A percentile compares a stretch with the other conserved stretches of the same genome.
Conservation (phyloP, 2,888 invertebrate species). For the Melanotus villosus region DNA sequence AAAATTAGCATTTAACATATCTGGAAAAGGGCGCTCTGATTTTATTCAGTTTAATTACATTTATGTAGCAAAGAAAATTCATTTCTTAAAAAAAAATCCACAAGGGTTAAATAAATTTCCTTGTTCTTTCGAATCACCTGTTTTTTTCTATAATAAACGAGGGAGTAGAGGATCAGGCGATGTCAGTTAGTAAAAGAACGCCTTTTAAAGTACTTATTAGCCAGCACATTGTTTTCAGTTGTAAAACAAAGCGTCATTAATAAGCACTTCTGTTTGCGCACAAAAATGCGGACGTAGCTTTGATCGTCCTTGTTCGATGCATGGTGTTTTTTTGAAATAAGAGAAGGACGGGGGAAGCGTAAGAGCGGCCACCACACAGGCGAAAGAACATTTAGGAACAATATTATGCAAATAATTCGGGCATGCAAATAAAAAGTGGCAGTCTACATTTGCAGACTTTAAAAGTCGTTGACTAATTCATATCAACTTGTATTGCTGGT, state of each 20-base stretch:
- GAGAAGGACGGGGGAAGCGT: conserved; percentile 22
- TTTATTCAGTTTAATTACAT: no score
- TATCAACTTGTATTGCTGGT: conserved; percentile 62
- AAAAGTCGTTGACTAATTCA: conserved; percentile 67
- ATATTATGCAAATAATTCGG: conserved; percentile 65
- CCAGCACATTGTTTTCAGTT: conserved; percentile 54
- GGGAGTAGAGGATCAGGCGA: conserved; percentile 12
- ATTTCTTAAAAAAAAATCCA: no score
- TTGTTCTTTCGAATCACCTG: no score
- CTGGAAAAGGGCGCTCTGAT: no score
- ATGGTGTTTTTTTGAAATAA: background rate
- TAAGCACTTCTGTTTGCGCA: conserved; percentile 45
- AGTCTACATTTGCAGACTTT: conserved; percentile 66
- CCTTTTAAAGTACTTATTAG: conserved; percentile 45
- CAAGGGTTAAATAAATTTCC: no score
- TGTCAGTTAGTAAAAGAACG: conserved; percentile 26
- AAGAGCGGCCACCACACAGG: conserved; percentile 39
- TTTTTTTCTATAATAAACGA: conserved; percentile 4
- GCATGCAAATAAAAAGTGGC: conserved; percentile 65
- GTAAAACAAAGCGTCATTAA: conserved; percentile 53
- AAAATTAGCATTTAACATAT: no score
- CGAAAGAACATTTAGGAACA: conserved; percentile 60
- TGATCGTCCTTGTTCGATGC: conserved; percentile 20
- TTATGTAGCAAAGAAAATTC: no score
- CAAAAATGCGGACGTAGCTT: conserved; percentile 29